Base-by-base conservation (phyloP, 2,113 vertebrate species). In the Carassius carassius region DNA sequence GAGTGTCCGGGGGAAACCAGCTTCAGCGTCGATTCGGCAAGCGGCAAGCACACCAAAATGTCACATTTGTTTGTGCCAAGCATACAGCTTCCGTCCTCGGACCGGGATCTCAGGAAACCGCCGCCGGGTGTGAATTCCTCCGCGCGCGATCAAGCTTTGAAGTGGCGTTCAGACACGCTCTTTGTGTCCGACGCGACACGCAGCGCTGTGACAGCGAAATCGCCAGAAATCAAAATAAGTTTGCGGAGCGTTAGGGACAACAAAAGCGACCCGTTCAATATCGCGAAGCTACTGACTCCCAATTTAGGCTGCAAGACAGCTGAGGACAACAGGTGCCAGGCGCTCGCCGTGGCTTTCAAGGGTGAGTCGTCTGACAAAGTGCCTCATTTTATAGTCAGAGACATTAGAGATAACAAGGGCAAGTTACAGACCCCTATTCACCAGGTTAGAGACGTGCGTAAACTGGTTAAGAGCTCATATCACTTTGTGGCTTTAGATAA, bases 381-480 rank as follows among this genome's bases (percentile, higher is more conserved):
- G 85, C 98, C 97, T 0, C 98, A 98, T 73, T 99, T 99, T 72
- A 95, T 94, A 87, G 97, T 99, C 2, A 90, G 98, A 73, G 97
- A 99, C 81, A 93, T 99, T 1, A 86, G 98, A 84, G 98, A 99
- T 7, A 93, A 91, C 69, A 97, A 96, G 88, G 91, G 92, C n/a
- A 95, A 95, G 85, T 87, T 94, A 0, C 97, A 96, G 82, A 96
- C 95, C 0, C 95, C 96, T 1, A 96, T 98, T 14, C 96, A 99
- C 87, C 97, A 98, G 86, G 98, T 99, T 70, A 93, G 97, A 21
- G 98, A 99, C 70, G 97, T 99, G 85, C 92, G 98, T 19, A 99
- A 99, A 83, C 84, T 99, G 29, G 96, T 99, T 44, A 99, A 99
- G 87, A 97, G 96, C 60, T 95, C 95, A 0, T 97, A 97, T 89